These are phyloP conservation scores for Siphamia tubifer DNA, from an alignment of 2,113 vertebrate genomes.

Conservation along the genomic window DNA sequence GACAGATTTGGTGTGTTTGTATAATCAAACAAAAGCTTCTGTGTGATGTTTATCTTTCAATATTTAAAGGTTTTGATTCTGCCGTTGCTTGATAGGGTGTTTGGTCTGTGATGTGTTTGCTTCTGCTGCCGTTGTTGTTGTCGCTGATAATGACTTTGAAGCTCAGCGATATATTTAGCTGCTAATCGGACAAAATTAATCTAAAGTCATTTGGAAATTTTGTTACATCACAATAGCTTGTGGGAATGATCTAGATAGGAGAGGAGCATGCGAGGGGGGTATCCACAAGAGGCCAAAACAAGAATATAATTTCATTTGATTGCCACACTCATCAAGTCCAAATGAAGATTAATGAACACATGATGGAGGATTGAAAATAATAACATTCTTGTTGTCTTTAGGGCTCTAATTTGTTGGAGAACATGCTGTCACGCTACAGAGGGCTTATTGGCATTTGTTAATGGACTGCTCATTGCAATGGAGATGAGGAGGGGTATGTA, in stretches of 20 bases:
- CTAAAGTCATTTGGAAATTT: constrained; percentile 67
- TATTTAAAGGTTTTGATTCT: constrained; percentile 55
- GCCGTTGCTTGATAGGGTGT: neutral
- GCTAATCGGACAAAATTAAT: constrained; percentile 75
- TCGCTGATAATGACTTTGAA: constrained; percentile 67
- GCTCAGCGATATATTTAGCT: constrained; percentile 71
- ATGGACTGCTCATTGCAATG: constrained; percentile 63
- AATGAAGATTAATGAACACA: constrained; percentile 80
- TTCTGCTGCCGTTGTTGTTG: constrained; percentile 35
- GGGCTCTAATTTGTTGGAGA: constrained; percentile 75
- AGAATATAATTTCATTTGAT: constrained; percentile 74
- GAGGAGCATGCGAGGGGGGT: constrained; percentile 17
- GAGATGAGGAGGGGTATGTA: constrained; percentile 10
- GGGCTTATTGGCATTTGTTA: constrained; percentile 74
- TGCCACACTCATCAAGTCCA: constrained; percentile 74
- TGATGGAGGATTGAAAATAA: constrained; percentile 73
- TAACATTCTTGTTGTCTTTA: constrained; percentile 75
- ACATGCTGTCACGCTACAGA: constrained; percentile 70
- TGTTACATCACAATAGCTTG: constrained; percentile 63
- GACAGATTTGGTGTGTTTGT: constrained; percentile 57
- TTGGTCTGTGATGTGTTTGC: constrained; percentile 37
- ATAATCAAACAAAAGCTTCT: constrained; percentile 47
- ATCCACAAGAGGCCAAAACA: constrained; percentile 65
- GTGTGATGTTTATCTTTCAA: constrained; percentile 51
- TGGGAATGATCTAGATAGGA: constrained; percentile 35